Evolutionary conservation across 1,140 invertebrate genomes (phyloP).

Genomic region (Drosophila jambulina): DNA sequence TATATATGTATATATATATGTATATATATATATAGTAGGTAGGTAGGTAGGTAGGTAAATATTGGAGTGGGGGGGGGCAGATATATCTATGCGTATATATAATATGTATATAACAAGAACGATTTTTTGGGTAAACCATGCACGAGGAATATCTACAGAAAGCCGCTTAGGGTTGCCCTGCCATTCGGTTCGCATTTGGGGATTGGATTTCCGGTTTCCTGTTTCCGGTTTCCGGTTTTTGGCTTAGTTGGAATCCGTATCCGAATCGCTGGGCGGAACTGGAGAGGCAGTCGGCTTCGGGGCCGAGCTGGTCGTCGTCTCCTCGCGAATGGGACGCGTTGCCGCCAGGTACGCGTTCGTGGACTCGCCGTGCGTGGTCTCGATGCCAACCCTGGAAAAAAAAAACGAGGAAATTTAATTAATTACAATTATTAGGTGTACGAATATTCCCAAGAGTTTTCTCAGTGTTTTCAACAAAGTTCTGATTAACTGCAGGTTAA

Average conservation of each 20-base stretch:
- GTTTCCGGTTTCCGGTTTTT: slow-evolving; percentile 1
- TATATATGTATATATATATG: slow-evolving; percentile 19
- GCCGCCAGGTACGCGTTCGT: slow-evolving; percentile 91
- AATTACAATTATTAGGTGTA: background rate
- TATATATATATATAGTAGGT: slow-evolving; percentile 9
- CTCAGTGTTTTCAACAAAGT: background rate
- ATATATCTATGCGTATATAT: slow-evolving; percentile 42
- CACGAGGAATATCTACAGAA: slow-evolving; percentile 52
- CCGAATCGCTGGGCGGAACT: slow-evolving; percentile 87
- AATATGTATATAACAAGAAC: slow-evolving; percentile 49
- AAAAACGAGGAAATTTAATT: background rate
- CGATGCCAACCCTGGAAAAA: slow-evolving; percentile 91
- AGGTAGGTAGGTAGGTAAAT: slow-evolving; percentile 14
- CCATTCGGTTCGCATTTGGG: slow-evolving; percentile 6
- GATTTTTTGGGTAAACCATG: slow-evolving; percentile 42
- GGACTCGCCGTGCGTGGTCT: slow-evolving; percentile 91
- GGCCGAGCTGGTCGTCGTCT: slow-evolving; percentile 78
- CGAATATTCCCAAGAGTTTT: background rate
- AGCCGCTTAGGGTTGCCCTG: slow-evolving; percentile 14
- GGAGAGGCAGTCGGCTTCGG: slow-evolving; percentile 80
- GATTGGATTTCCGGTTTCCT: background rate
- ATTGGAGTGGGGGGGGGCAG: slow-evolving; percentile 9
- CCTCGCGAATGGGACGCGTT: slow-evolving; percentile 86
- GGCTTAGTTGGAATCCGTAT: slow-evolving; percentile 85
- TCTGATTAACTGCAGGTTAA: background rate